Conservation (phyloP, 2,888 invertebrate species). For the Trissolcus brochymenae region DNA sequence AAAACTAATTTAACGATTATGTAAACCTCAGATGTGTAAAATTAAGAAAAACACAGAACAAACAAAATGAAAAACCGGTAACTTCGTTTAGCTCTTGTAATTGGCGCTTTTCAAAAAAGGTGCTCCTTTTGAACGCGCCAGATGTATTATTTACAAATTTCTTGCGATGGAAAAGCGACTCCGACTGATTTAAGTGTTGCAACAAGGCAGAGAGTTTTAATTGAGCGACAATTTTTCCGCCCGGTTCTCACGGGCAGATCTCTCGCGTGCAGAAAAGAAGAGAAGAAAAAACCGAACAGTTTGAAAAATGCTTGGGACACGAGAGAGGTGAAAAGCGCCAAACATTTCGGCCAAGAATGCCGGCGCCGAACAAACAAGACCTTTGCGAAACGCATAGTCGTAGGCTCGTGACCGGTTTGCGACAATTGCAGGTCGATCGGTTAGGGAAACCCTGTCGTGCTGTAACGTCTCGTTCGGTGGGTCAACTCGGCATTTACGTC, state of each 20-base stretch:
- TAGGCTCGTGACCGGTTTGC: conserved; percentile 43
- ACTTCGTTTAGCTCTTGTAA: not conserved
- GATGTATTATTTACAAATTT: too few relatives aligned
- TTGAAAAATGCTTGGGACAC: conserved; percentile 25
- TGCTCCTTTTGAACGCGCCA: conserved; percentile 15
- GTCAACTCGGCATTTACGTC: conserved; percentile 52
- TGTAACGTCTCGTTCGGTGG: conserved; percentile 48
- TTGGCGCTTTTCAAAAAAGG: not conserved
- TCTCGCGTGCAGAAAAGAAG: too few relatives aligned
- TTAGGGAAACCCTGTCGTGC: conserved; percentile 54
- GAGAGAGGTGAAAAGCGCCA: conserved; percentile 39
- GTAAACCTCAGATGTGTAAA: conserved; percentile 8
- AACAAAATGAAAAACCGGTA: not conserved
- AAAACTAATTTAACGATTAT: conserved; percentile 28
- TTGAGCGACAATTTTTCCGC: too few relatives aligned
- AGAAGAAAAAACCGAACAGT: too few relatives aligned
- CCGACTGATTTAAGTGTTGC: too few relatives aligned
- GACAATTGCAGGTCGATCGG: conserved; percentile 53
- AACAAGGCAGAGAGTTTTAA: too few relatives aligned
- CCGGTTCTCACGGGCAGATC: too few relatives aligned
- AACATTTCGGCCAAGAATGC: conserved; percentile 47
- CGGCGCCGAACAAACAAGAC: conserved; percentile 42
- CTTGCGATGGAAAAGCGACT: too few relatives aligned
- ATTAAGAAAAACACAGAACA: conserved; percentile 1
- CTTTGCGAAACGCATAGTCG: conserved; percentile 51